Conservation (phyloP, 2,797 vertebrate genomes). For the Aphelocoma californica region DNA sequence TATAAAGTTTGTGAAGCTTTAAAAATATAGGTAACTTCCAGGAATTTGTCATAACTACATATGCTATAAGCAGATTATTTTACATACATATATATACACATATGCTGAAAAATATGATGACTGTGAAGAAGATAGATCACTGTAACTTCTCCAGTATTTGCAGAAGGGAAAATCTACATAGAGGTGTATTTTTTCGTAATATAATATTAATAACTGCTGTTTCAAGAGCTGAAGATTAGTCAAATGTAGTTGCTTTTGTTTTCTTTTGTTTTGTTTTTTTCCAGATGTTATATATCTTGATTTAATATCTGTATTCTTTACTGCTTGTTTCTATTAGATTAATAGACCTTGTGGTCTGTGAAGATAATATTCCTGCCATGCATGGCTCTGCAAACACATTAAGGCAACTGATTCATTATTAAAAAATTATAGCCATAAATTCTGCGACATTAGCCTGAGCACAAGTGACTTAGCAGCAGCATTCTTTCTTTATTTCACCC, state of each 20-base stretch:
- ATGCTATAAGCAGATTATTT: background rate
- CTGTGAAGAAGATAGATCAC: background rate
- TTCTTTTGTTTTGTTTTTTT: rapidly evolving
- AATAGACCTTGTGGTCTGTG: background rate
- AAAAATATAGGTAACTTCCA: background rate
- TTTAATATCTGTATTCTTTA: background rate
- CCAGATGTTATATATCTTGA: background rate
- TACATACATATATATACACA: too few relatives aligned
- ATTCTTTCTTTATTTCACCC: background rate
- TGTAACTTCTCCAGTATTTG: background rate
- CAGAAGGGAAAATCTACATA: background rate
- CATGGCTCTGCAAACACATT: background rate
- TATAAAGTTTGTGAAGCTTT: background rate
- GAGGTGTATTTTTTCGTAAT: background rate
- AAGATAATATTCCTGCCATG: background rate
- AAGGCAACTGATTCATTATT: background rate
- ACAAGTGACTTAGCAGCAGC: background rate
- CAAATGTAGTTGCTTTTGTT: background rate
- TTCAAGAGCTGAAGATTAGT: background rate
- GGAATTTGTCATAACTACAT: background rate
- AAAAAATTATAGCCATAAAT: background rate
- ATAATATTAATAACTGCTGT: background rate
- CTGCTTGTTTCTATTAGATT: background rate
- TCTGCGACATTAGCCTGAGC: background rate
- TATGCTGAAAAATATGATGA: background rate